Conservation (phyloP, 1,140 invertebrate species). For the Gonatopus flavifemur region DNA sequence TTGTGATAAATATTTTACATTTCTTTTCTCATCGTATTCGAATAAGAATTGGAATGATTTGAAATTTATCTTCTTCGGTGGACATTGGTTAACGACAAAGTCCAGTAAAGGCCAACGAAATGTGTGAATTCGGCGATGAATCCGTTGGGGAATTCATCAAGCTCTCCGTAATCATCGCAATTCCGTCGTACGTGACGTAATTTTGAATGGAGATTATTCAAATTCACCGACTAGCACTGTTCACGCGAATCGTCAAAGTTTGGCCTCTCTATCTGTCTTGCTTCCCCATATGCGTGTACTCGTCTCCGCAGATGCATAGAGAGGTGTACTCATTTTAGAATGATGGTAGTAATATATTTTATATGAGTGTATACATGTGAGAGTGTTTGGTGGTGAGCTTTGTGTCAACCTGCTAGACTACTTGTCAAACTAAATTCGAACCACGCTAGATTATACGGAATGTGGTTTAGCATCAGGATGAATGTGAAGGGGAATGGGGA, state of each 20-base stretch:
- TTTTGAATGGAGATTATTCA: constrained; percentile 45
- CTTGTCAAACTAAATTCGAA: constrained; percentile 37
- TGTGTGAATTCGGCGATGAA: constrained; percentile 27
- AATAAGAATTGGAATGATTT: neutral
- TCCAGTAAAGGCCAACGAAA: constrained; percentile 10
- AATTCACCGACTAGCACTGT: constrained; percentile 30
- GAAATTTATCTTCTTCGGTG: neutral
- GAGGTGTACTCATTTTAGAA: neutral
- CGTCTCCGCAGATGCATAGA: neutral
- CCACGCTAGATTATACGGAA: constrained; percentile 15
- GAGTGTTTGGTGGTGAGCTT: constrained; percentile 32
- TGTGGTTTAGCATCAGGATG: too few species aligned
- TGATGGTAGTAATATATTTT: neutral
- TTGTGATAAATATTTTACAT: neutral
- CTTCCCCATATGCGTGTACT: neutral
- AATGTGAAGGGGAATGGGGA: too few species aligned
- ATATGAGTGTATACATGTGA: too few species aligned
- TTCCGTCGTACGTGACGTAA: constrained; percentile 44
- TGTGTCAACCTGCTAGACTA: constrained; percentile 31
- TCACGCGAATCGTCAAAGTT: constrained; percentile 21
- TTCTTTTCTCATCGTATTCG: neutral
- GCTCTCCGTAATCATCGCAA: constrained; percentile 45
- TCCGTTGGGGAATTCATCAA: constrained; percentile 39
- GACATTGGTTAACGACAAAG: neutral
- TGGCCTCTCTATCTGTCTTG: neutral